A percentile compares a stretch with the other conserved stretches of the same genome.
Evolutionary conservation across 2,888 invertebrate species (phyloP).

Genomic region (Spodoptera exigua): DNA sequence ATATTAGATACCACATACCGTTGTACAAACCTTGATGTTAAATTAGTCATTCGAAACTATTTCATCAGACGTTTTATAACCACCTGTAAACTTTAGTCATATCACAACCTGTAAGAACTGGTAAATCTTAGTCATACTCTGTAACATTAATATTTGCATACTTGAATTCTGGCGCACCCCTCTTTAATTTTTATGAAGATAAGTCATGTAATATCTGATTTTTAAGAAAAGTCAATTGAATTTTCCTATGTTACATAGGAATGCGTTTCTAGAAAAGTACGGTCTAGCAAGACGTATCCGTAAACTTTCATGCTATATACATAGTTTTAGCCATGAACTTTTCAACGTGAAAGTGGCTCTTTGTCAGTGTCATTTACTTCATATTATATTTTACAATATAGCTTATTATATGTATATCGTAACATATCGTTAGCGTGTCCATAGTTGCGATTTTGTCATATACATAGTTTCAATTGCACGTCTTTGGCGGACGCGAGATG

Average conservation of each 20-base stretch:
- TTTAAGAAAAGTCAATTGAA: no score
- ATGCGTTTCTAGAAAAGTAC: conserved; percentile 1
- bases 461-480: conserved; percentile 55
- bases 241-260: no score
- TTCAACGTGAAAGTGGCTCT: conserved; percentile 20
- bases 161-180: no score
- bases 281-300: conserved; percentile 1
- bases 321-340: conserved; percentile 43
- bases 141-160: no score
- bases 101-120: no score
- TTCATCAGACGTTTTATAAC: background rate
- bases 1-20: no score
- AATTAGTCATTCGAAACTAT: no score
- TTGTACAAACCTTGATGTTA: no score
- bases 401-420: conserved; percentile 40
- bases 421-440: conserved; percentile 45
- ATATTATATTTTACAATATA: conserved; percentile 37
- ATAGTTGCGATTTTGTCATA: conserved; percentile 54
- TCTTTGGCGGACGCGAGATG: conserved; percentile 64
- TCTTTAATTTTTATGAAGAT: no score
- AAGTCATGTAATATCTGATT: no score
- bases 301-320: conserved; percentile 23
- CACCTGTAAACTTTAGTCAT: background rate
- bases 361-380: conserved; percentile 23
- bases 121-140: no score